Conservation (phyloP, 2,113 vertebrate species). For the Xiphophorus hellerii region DNA sequence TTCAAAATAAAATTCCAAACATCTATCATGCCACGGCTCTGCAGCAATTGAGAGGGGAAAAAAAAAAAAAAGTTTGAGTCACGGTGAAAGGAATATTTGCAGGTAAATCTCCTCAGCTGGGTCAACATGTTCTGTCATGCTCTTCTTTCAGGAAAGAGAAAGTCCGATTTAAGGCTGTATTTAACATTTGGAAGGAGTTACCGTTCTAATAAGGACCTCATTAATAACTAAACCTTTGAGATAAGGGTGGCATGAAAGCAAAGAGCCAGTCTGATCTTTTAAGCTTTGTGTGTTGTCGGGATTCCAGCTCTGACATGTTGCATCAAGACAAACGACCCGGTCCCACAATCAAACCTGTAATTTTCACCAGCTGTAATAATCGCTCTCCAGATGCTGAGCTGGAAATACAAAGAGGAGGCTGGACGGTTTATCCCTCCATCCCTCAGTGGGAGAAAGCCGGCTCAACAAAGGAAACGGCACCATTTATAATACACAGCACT, state of each 20-base stretch:
- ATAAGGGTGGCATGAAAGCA: background rate
- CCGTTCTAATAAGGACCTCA: conserved; percentile 10
- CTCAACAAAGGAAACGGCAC: background rate
- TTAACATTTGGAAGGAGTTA: conserved; percentile 4
- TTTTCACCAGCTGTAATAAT: conserved; percentile 67
- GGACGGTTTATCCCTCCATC: background rate
- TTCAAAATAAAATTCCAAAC: conserved; percentile 13
- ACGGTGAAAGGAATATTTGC: background rate
- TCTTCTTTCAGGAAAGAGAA: background rate
- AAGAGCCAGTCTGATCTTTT: background rate
- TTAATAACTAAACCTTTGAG: conserved; percentile 8
- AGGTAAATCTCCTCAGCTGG: conserved; percentile 21
- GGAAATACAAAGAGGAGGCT: conserved; percentile 37
- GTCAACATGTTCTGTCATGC: background rate
- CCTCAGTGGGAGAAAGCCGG: background rate
- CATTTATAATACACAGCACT: conserved; percentile 57
- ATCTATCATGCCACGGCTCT: background rate
- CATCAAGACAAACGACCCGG: conserved; percentile 45
- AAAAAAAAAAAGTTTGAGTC: too few relatives aligned
- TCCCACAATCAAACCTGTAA: conserved; percentile 58
- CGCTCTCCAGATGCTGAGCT: conserved; percentile 60
- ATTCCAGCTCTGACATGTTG: conserved; percentile 67
- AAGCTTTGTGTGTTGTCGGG: conserved; percentile 30
- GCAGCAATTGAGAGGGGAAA: background rate
- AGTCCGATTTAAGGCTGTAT: background rate